These are phyloP conservation scores for Bubo bubo DNA, from an alignment of 2,113 vertebrate species.

Conservation along the genomic window DNA sequence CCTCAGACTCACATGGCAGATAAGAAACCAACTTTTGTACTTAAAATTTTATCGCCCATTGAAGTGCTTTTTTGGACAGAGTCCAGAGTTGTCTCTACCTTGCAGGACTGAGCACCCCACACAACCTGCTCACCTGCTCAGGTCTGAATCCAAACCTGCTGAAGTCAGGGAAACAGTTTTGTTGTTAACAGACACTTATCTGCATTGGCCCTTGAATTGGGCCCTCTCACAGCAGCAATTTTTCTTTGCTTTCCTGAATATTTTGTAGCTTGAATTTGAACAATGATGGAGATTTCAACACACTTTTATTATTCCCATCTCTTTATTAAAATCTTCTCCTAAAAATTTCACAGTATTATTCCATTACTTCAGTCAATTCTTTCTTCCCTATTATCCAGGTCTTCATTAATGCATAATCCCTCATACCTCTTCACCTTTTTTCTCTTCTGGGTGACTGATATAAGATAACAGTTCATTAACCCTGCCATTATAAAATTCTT, in stretches of 20 bases:
- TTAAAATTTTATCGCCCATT: background rate
- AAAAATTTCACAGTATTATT: background rate
- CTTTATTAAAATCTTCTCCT: background rate
- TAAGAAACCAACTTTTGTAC: background rate
- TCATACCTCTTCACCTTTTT: background rate
- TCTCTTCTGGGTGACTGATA: background rate
- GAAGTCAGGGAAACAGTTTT: background rate
- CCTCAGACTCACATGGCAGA: background rate
- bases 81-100: background rate
- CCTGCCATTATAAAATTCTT: background rate
- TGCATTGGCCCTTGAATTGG: background rate
- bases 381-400: background rate
- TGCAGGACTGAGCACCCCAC: background rate
- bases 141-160: background rate
- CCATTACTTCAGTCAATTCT: background rate
- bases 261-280: background rate
- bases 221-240: fast-evolving
- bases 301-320: background rate
- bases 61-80: background rate
- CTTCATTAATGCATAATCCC: background rate
- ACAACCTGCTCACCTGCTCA: background rate
- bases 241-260: background rate
- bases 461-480: background rate
- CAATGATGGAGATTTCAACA: background rate
- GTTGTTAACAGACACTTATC: background rate